phyloP scores from a whole-genome alignment of 2,113 vertebrate species.

The Pangasianodon hypophthalmus region DNA sequence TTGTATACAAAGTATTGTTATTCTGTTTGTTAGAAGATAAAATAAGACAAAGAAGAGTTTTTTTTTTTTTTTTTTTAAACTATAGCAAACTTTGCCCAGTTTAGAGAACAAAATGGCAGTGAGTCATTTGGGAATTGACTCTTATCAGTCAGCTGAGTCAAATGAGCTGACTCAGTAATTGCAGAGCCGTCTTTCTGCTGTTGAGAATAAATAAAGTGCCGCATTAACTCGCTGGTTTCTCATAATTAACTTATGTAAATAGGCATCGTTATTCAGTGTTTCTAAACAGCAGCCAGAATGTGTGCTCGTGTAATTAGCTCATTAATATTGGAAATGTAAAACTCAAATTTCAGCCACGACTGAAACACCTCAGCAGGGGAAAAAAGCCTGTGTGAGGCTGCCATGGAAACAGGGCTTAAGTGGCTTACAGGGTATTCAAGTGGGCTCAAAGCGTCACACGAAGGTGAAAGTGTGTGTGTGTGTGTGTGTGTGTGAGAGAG shows the following conservation, averaged over 20 bases:
- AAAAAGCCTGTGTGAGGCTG: conserved; percentile 56
- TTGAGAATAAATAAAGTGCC: conserved; percentile 51
- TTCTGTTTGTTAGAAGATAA: not conserved
- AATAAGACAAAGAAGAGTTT: not conserved
- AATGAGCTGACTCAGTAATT: not conserved
- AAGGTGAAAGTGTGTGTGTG: conserved; percentile 26
- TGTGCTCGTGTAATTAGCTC: conserved; percentile 60
- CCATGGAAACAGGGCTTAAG: conserved; percentile 61
- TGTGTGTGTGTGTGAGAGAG: conserved; percentile 23
- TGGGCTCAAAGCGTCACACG: conserved; percentile 39
- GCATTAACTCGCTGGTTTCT: conserved; percentile 51
- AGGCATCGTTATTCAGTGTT: conserved; percentile 55
- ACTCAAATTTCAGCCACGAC: conserved; percentile 49
- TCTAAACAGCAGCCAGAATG: conserved; percentile 54
- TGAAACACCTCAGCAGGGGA: conserved; percentile 39
- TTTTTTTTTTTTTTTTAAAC: not conserved
- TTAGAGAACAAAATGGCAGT: not conserved
- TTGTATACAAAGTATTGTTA: too few species aligned
- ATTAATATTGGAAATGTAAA: conserved; percentile 60
- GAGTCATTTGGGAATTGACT: not conserved
- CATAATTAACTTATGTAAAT: conserved; percentile 69
- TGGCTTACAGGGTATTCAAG: conserved; percentile 50
- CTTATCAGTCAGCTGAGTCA: not conserved
- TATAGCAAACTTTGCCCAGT: not conserved
- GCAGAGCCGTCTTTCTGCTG: not conserved